Base-by-base conservation (phyloP, 2,113 vertebrate species). In the Psittacula cyanocephala region DNA sequence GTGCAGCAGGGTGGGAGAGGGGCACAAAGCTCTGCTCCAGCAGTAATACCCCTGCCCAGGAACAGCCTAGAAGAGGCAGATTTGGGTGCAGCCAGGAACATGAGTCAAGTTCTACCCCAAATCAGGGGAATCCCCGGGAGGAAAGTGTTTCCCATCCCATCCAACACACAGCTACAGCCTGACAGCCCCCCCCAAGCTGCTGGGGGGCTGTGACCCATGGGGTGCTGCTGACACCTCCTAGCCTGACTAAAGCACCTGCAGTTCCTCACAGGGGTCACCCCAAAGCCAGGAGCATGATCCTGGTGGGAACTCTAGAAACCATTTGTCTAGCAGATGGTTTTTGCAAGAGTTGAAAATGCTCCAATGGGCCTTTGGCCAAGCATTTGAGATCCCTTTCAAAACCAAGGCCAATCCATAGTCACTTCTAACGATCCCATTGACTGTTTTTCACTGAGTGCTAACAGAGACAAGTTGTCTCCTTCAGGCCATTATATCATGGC, bases 401-500 rank as follows among this genome's bases (percentile, higher is more conserved):
- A 79, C 86, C 50, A 55, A 79, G 44, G 57, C 91, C 24, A 76
- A 87, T 79, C 69, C 81, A 72, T 43, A 95, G 65, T n/a, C 49
- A 71, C 69, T 91, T 89, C 35, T 72, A 92, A 93, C 5, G 11
- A 92, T 65, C 65, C 44, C 71, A 84, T 47, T 86, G 91, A 76
- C 86, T 93, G 77, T 20, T 93, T 78, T 64, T 50, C 74, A 67
- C 72, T 7, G 72, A 88, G 77, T 67, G 81, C 84, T 92, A 94
- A 89, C 57, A 94, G 90, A 95, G 90, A 96, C 67, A 90, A 92
- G 90, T 72, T 95, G 88, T 78, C 90, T 95, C 92, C 86, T 93
- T 89, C 62, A 93, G 65, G 60, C 81, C 81, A 88, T 84, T 96
- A 65, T 49, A 91, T 89, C 93, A 85, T 35, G 59, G 86, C 92